Evolutionary conservation across 2,797 vertebrate species (phyloP).

Genomic region (Syngnathus rostellatus): DNA sequence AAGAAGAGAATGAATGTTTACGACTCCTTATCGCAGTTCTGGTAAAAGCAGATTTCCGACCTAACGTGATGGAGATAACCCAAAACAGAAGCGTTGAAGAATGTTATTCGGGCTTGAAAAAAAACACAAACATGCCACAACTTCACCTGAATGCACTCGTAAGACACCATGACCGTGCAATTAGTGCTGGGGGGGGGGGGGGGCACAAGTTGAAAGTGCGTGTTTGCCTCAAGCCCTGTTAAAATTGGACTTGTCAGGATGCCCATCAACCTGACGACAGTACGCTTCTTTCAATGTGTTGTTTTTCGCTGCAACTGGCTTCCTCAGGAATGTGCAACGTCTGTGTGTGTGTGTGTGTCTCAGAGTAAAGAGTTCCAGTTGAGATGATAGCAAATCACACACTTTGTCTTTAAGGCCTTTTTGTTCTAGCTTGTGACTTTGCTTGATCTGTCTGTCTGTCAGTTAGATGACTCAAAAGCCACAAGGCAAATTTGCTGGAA

Average conservation of each 20-base stretch:
- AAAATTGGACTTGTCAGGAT: conserved; percentile 28
- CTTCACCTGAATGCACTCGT: conserved; percentile 6
- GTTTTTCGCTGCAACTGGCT: conserved; percentile 20
- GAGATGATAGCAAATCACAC: background rate
- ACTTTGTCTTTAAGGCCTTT: background rate
- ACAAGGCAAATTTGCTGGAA: background rate
- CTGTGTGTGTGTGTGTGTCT: background rate
- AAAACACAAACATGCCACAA: conserved; percentile 17
- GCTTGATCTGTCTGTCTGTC: background rate
- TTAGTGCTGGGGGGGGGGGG: too few relatives aligned
- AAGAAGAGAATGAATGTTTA: conserved; percentile 17
- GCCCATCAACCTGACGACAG: conserved; percentile 30
- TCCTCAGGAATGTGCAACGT: conserved; percentile 18
- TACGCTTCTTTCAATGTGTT: conserved; percentile 25
- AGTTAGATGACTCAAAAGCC: background rate
- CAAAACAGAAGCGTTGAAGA: conserved; percentile 9
- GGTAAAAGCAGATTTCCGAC: conserved; percentile 17
- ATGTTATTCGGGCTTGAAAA: conserved; percentile 12
- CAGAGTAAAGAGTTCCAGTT: background rate
- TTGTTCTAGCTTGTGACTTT: background rate
- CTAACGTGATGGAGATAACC: conserved; percentile 14
- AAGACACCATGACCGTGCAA: background rate
- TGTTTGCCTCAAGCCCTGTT: conserved; percentile 16
- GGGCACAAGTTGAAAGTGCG: conserved; percentile 16
- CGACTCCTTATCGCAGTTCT: conserved; percentile 21